Evolutionary conservation across 2,797 vertebrate genomes (phyloP).

Genomic region (Oryzias sinensis): DNA sequence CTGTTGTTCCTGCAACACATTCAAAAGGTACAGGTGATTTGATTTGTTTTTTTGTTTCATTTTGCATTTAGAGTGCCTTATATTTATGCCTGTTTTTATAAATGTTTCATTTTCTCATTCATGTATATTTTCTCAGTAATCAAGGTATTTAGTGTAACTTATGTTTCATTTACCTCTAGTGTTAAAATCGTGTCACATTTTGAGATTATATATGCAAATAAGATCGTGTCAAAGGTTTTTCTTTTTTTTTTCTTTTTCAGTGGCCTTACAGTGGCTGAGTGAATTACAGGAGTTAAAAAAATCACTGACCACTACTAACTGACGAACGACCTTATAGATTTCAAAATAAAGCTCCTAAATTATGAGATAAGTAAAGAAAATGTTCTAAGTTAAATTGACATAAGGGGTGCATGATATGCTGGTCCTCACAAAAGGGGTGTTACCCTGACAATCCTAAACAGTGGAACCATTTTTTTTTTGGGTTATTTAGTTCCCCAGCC

Average conservation of each 20-base stretch:
- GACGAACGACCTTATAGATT: no score
- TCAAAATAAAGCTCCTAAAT: no score
- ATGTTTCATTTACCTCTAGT: conserved; percentile 70
- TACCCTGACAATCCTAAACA: conserved; percentile 64
- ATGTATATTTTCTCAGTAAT: conserved; percentile 73
- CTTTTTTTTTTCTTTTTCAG: conserved; percentile 72
- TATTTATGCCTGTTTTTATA: conserved; percentile 97
- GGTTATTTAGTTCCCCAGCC: conserved; percentile 16
- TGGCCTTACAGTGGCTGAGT: conserved; percentile 78
- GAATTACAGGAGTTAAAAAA: conserved; percentile 47
- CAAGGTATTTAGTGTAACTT: conserved; percentile 72
- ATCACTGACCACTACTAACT: conserved; percentile 30
- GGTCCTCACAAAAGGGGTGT: conserved; percentile 1
- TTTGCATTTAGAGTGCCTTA: conserved; percentile 99
- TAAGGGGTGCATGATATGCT: no score
- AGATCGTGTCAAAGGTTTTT: conserved; percentile 71
- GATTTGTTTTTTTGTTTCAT: conserved; percentile 70
- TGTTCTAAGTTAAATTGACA: no score
- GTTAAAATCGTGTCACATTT: conserved; percentile 71
- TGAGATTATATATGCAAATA: conserved; percentile 86
- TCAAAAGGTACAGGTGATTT: conserved; percentile 25
- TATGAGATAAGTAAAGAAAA: no score
- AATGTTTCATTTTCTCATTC: conserved; percentile 74
- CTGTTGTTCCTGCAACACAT: conserved; percentile 56
- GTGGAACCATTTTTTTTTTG: conserved; percentile 11